phyloP scores from a whole-genome alignment of 2,888 invertebrate genomes.

The Hipparchia semele region DNA sequence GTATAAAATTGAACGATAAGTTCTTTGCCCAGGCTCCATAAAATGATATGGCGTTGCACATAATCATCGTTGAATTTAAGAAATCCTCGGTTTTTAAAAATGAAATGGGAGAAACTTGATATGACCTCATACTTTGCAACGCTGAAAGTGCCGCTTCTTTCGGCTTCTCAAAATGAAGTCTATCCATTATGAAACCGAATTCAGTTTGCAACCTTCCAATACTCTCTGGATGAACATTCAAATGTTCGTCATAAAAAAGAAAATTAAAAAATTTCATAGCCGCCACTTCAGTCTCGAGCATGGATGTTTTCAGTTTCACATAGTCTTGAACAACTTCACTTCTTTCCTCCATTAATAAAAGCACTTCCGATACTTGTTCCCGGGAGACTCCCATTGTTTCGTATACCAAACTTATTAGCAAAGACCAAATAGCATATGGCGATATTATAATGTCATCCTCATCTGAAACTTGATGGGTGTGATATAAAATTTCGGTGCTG shows the following conservation, averaged over 20 bases:
- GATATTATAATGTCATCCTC: conserved; percentile 73
- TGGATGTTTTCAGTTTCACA: conserved; percentile 3
- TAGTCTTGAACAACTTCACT: neutral
- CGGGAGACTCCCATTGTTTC: conserved; percentile 59
- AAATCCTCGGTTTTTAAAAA: neutral
- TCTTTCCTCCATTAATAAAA: conserved; percentile 8
- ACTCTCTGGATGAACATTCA: neutral
- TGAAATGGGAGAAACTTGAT: neutral
- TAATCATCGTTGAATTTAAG: neutral
- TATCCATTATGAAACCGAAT: neutral
- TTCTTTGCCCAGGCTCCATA: neutral
- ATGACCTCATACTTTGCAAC: neutral
- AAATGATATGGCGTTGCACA: neutral
- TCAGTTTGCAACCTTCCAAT: neutral
- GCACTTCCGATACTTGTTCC: conserved; percentile 41
- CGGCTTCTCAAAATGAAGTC: conserved; percentile 46
- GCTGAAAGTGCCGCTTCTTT: conserved; percentile 46
- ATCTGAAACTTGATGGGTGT: conserved; percentile 60
- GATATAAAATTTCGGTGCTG: conserved; percentile 51
- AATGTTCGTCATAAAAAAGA: neutral
- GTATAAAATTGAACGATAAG: no score
- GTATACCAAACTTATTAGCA: conserved; percentile 69
- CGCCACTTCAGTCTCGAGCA: neutral
- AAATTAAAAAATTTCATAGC: conserved; percentile 46
- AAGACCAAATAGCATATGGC: conserved; percentile 75